These are phyloP conservation scores for Urocyon cinereoargenteus DNA, from an alignment of 2,797 vertebrate genomes.

Conservation along the genomic window DNA sequence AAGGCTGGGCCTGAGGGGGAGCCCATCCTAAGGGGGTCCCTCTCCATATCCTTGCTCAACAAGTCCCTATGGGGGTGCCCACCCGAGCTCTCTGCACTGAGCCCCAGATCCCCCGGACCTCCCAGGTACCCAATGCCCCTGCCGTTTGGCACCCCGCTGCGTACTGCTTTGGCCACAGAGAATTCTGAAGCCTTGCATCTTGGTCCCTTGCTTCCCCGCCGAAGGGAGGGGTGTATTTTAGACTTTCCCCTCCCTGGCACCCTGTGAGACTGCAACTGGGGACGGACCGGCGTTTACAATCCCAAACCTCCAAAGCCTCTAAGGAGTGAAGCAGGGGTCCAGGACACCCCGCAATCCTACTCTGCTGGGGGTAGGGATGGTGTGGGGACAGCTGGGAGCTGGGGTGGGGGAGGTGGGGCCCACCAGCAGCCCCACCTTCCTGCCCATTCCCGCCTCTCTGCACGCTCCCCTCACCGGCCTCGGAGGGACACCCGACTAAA, in stretches of 20 bases:
- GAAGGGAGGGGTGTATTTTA: neutral
- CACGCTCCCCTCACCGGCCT: neutral
- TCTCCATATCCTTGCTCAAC: neutral
- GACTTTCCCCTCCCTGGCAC: neutral
- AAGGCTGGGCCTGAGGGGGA: neutral
- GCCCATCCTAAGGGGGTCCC: neutral
- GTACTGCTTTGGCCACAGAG: neutral
- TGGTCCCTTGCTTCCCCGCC: neutral
- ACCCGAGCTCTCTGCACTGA: fast-evolving
- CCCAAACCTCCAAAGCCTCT: neutral
- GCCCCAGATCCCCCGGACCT: neutral
- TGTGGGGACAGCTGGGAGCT: neutral
- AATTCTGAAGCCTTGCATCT: neutral
- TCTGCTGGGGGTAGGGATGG: neutral
- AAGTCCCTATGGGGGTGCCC: neutral
- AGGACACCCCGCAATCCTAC: neutral
- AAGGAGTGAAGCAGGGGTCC: neutral
- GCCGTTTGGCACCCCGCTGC: fast-evolving
- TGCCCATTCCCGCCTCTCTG: fast-evolving
- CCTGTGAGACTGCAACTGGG: neutral
- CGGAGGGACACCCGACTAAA: conserved; percentile 25
- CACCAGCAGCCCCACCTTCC: neutral
- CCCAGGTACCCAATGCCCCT: fast-evolving
- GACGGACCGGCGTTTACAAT: neutral
- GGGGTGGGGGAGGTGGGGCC: fast-evolving